Evolutionary conservation across 2,888 invertebrate species (phyloP), one percentile per base, ranked within the genome.

Genomic region (Acleris holmiana): DNA sequence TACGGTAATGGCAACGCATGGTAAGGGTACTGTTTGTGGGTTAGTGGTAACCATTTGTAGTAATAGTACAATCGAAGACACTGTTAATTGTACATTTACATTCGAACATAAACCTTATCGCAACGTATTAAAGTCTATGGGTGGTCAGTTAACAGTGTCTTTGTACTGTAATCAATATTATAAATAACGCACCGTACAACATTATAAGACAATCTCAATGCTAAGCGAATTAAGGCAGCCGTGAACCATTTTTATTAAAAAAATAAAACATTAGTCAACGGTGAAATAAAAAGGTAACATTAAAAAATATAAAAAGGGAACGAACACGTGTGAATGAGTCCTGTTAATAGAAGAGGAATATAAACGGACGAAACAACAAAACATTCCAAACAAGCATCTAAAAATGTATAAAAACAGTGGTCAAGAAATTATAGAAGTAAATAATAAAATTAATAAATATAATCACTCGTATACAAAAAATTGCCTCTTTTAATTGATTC

Each of bases 381-480:
- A 76, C 74, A 76, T 74, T 75, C 76, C 74, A 67, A 73, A 69
- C 54, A 54, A 66, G 60, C 68, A 72, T 67, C 67, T 63, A 60
- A 15, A 69, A 67, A 69, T 29, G 8, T 67, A 58, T 48, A 61
- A 56, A 48, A 35, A 53, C 19, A 51, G 54, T 55, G 44, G 54
- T 64, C 53, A 49, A 54, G 15, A 59, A 54, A 35, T 15, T 54
- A 18, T 57, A 35, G n/a, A 6, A 6, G 15, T 47, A 53, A 53
- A 35, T 53, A 58, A 57, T 21, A 15, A 51, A 40, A 53, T 57
- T 63, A 25, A 51, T 58, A 58, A 47, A 58, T 53, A 62, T 55
- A 49, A 44, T 56, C 49, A 56, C 56, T 53, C 23, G 40, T 53
- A 44, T 44, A 44, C 40, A 57, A 23, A 50, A 44, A 18, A 21